Evolutionary conservation across 2,888 invertebrate genomes (phyloP).

Genomic region (Sycophila texana): DNA sequence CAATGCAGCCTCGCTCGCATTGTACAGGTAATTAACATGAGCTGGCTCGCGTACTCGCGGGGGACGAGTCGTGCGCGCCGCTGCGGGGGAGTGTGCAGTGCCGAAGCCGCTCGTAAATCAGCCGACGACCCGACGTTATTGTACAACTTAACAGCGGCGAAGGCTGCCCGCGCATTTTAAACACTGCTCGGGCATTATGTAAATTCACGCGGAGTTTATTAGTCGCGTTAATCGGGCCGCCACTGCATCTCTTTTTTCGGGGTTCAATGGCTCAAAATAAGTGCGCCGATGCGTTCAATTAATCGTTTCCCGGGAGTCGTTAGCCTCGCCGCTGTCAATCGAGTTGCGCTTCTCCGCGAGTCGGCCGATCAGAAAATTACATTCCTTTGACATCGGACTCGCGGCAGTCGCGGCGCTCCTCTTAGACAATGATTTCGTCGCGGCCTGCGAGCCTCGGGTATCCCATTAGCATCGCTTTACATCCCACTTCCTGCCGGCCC

Average conservation of each 20-base stretch:
- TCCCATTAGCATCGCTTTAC: slow-evolving; percentile 64
- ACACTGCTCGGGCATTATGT: slow-evolving; percentile 64
- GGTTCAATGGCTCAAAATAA: slow-evolving; percentile 11
- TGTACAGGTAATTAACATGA: slow-evolving; percentile 64
- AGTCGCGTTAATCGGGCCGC: slow-evolving; percentile 65
- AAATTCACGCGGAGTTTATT: slow-evolving; percentile 69
- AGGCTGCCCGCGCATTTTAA: slow-evolving; percentile 53
- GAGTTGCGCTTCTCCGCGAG: slow-evolving; percentile 39
- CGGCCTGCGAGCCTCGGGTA: slow-evolving; percentile 37
- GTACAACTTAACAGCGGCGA: slow-evolving; percentile 62
- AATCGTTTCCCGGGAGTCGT: slow-evolving; percentile 3
- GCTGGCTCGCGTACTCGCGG: slow-evolving; percentile 8
- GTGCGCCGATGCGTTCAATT: slow-evolving; percentile 5
- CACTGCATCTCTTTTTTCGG: not conserved
- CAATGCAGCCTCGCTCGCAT: slow-evolving; percentile 57
- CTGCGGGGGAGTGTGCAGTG: slow-evolving; percentile 16
- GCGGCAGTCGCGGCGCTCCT: not conserved
- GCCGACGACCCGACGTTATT: slow-evolving; percentile 60
- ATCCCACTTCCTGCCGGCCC: slow-evolving; percentile 62
- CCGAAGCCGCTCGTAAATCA: slow-evolving; percentile 67
- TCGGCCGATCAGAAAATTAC: slow-evolving; percentile 53
- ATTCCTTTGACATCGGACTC: slow-evolving; percentile 53
- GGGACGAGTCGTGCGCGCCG: not conserved
- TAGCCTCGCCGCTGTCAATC: slow-evolving; percentile 15
- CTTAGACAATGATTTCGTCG: not conserved